Evolutionary conservation across 2,888 invertebrate genomes (phyloP).

Genomic region (Lithophane leautieri): DNA sequence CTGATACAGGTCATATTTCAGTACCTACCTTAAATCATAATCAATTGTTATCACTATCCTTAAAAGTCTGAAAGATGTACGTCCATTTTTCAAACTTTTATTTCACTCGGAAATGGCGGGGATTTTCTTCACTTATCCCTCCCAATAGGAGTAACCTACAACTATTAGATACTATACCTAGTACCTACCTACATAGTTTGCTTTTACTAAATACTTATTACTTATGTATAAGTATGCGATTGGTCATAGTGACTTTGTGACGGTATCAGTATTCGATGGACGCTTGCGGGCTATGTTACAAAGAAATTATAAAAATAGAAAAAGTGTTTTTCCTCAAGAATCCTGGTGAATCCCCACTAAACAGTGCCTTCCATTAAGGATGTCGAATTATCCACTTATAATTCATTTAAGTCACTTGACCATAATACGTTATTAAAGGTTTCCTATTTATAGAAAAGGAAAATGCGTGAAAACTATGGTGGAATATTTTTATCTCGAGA

Average conservation of each 20-base stretch:
- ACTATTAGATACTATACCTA: background rate
- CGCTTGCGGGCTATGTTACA: background rate
- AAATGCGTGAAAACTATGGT: slow-evolving; percentile 1
- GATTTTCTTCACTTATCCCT: background rate
- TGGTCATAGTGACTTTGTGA: background rate
- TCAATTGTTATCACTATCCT: no score
- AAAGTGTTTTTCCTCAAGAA: slow-evolving; percentile 20
- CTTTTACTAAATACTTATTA: slow-evolving; percentile 1
- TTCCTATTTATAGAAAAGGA: slow-evolving; percentile 2
- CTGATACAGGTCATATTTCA: no score
- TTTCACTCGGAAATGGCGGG: no score
- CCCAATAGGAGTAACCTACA: background rate
- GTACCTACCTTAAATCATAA: no score
- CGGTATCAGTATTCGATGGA: background rate
- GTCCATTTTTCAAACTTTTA: no score
- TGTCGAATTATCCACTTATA: background rate
- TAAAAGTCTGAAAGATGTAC: background rate
- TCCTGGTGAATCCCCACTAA: slow-evolving; percentile 23
- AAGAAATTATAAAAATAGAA: slow-evolving; percentile 5
- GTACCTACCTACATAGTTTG: background rate
- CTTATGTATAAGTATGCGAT: background rate
- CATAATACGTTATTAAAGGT: background rate
- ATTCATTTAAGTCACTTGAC: slow-evolving; percentile 3
- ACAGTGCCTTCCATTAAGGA: background rate
- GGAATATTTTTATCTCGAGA: background rate